phyloP scores from a whole-genome alignment of 92 coral and sea anemone species.

The Meandrina meandrites region DNA sequence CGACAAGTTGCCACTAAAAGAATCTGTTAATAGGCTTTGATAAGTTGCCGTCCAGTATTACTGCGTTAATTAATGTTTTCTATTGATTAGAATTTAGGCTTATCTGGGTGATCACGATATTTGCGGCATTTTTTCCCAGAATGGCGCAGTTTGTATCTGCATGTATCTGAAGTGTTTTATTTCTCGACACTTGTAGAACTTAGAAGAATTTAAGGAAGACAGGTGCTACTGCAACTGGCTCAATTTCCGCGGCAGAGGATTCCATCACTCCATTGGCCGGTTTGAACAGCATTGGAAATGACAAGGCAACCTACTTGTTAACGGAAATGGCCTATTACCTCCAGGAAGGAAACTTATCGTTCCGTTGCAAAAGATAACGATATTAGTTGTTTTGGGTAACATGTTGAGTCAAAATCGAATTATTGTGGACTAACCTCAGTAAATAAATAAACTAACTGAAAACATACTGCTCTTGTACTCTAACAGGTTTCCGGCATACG shows the following conservation, averaged over 20 bases:
- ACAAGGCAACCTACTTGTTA: too few species aligned
- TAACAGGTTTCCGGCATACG: too few species aligned
- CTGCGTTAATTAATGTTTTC: too few species aligned
- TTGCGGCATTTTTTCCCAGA: too few species aligned
- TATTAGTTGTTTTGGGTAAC: background rate
- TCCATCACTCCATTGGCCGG: background rate
- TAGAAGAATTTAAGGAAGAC: background rate
- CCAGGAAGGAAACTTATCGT: background rate
- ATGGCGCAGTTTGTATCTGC: background rate
- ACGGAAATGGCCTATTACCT: background rate
- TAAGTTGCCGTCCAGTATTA: background rate
- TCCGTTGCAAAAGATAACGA: background rate
- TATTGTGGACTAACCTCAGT: background rate
- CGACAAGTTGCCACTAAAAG: too few species aligned
- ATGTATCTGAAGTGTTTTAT: background rate
- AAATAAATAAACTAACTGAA: background rate
- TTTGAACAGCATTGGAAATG: background rate
- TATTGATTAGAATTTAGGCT: too few species aligned
- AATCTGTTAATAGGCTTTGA: background rate
- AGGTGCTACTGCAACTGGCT: too few species aligned
- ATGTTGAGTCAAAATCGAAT: background rate
- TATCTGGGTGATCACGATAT: too few species aligned
- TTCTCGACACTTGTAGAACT: background rate
- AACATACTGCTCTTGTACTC: background rate
- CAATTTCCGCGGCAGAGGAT: too few species aligned